Evolutionary conservation across 2,113 vertebrate genomes (phyloP).

Genomic region (Miniopterus natalensis): DNA sequence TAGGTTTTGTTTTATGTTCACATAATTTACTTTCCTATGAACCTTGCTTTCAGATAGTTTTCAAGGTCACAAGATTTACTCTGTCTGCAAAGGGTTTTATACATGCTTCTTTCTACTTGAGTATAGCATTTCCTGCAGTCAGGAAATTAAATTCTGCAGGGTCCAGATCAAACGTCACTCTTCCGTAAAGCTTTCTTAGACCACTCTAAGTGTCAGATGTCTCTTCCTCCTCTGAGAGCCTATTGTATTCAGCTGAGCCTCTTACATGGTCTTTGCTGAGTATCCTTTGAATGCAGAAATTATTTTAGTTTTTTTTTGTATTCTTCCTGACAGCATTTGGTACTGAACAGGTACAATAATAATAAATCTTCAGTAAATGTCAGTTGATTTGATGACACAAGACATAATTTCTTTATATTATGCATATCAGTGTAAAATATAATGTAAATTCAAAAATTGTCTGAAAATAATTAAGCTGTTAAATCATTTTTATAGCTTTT

Average conservation of each 20-base stretch:
- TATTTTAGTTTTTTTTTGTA: constrained; percentile 31
- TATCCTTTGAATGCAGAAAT: background rate
- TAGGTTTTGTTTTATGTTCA: background rate
- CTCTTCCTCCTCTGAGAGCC: background rate
- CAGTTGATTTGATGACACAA: background rate
- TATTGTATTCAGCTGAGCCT: background rate
- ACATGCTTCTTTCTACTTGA: background rate
- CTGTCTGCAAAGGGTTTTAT: background rate
- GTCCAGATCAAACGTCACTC: background rate
- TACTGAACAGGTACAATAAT: background rate
- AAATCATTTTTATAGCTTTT: constrained; percentile 45
- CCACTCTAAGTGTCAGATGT: background rate
- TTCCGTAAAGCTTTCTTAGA: constrained; percentile 14
- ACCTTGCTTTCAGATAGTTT: constrained; percentile 6
- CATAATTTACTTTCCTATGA: background rate
- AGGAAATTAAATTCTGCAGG: constrained; percentile 50
- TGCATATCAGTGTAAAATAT: constrained; percentile 18
- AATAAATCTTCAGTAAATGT: background rate
- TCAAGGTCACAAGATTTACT: constrained; percentile 10
- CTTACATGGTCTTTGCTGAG: background rate
- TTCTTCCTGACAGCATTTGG: background rate
- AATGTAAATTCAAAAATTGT: constrained; percentile 46
- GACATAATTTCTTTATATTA: constrained; percentile 22
- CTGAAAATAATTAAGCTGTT: constrained; percentile 36
- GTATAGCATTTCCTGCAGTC: background rate